A percentile compares a stretch with the other conserved stretches of the same genome.
Conservation (phyloP, 2,113 vertebrate species). For the Thomomys bottae region DNA sequence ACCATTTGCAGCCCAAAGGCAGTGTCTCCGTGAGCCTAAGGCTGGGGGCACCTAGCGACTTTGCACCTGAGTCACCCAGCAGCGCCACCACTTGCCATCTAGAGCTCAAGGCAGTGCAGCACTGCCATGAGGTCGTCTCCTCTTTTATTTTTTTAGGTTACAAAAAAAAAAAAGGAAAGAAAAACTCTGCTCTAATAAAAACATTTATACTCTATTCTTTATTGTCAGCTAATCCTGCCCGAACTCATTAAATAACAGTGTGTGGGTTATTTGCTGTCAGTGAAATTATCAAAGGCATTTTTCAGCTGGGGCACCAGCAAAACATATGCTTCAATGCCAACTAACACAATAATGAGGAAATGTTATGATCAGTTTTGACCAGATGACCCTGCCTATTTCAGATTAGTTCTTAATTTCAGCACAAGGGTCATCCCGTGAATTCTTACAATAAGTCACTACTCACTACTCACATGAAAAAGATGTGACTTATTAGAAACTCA, state of each 20-base stretch:
- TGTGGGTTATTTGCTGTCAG: slow-evolving; percentile 88
- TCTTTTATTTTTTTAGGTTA: slow-evolving; percentile 64
- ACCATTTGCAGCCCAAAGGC: slow-evolving; percentile 64
- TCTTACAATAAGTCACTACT: slow-evolving; percentile 88
- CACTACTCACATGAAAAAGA: slow-evolving; percentile 87
- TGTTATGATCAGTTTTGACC: slow-evolving; percentile 89
- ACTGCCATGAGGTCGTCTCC: slow-evolving; percentile 52
- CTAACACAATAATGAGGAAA: slow-evolving; percentile 89
- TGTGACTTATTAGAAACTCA: slow-evolving; percentile 91
- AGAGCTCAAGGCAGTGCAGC: slow-evolving; percentile 69
- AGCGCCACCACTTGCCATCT: background rate
- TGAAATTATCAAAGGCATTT: slow-evolving; percentile 89
- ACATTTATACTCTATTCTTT: slow-evolving; percentile 86
- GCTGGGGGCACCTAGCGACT: background rate
- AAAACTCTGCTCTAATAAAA: slow-evolving; percentile 82
- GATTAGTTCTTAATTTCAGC: slow-evolving; percentile 89
- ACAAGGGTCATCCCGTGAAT: slow-evolving; percentile 87
- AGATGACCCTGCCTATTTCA: slow-evolving; percentile 88
- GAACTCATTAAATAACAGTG: slow-evolving; percentile 88
- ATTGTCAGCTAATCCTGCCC: slow-evolving; percentile 87
- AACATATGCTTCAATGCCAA: slow-evolving; percentile 87
- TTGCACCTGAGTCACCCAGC: background rate
- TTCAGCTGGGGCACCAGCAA: slow-evolving; percentile 85
- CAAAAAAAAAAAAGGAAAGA: slow-evolving; percentile 83
- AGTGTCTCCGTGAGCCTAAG: background rate